Evolutionary conservation across 2,113 vertebrate species (phyloP), one percentile per base, ranked within the genome.

Genomic region (Thinocorus orbignyianus): DNA sequence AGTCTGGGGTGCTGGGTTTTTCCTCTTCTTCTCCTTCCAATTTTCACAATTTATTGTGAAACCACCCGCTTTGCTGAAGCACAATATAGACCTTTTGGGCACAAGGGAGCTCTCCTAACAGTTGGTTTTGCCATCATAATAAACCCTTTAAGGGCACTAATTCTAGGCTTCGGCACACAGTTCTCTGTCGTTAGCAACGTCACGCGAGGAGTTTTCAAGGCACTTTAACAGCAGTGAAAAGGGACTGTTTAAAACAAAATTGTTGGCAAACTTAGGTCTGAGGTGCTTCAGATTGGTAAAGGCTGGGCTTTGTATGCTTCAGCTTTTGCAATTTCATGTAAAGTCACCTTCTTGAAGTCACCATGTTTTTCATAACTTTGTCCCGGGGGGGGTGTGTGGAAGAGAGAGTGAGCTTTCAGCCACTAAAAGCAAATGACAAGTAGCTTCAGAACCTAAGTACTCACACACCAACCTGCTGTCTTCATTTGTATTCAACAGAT

Each of bases 401-500:
- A n/a, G 74, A 13, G 16, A 62, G 11, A 66, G 17, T 17, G 55
- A 92, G 37, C 25, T 74, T 94, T 84, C 58, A 88, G 79, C 61
- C 31, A 17, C 61, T 82, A 71, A 94, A 93, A 86, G 66, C 44
- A 95, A 92, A 94, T 72, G 66, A 90, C 71, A 90, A 91, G 80
- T 82, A 96, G 66, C 78, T 97, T 91, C 81, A 89, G 54, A 93
- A 83, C 49, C 70, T 78, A 86, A 83, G 64, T 54, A 65, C 58
- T 91, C 83, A 76, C 26, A 49, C 74, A 83, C 26, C 91, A 97
- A 97, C 96, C 93, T 97, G 93, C 96, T 96, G 58, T 51, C 96
- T 97, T 97, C 87, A 97, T 97, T 98, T 97, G 96, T 97, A 98
- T 98, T 97, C 98, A 90, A 91, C 37, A 81, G 95, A 97, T 51